A percentile compares a stretch with the other conserved stretches of the same genome.
phyloP scores from a whole-genome alignment of 2,113 vertebrate genomes.

The Triplophysa rosa region DNA sequence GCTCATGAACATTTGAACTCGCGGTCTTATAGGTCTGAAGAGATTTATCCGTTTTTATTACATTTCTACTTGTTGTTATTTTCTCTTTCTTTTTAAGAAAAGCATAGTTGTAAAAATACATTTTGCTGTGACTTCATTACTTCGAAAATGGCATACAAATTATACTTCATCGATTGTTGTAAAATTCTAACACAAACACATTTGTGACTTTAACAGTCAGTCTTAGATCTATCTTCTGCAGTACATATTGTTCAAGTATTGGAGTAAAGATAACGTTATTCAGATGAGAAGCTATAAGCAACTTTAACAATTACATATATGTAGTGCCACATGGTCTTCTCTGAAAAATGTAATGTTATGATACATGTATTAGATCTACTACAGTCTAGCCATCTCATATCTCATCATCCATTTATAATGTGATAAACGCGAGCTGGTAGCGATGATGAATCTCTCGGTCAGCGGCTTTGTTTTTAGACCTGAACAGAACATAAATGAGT shows the following conservation, averaged over 20 bases:
- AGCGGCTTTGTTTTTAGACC: background rate
- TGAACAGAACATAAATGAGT: conserved; percentile 12
- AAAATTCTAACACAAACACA: too few species aligned
- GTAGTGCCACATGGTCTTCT: background rate
- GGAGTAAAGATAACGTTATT: background rate
- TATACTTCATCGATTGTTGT: too few species aligned
- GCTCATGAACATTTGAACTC: conserved; percentile 52
- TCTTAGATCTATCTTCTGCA: too few species aligned
- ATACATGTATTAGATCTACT: background rate
- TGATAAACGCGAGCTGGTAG: background rate
- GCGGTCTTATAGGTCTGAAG: conserved; percentile 33
- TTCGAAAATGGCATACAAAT: too few species aligned
- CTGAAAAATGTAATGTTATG: background rate
- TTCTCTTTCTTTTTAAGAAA: conserved; percentile 12
- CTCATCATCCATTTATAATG: background rate
- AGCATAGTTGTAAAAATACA: too few species aligned
- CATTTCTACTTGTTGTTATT: conserved; percentile 30
- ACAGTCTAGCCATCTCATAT: background rate
- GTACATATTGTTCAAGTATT: too few species aligned
- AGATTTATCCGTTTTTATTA: conserved; percentile 2
- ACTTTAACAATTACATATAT: too few species aligned
- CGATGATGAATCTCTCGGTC: background rate
- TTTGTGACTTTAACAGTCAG: too few species aligned
- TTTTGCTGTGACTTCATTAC: too few species aligned
- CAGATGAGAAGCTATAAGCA: background rate